Evolutionary conservation across 2,797 vertebrate genomes (phyloP).

Genomic region (Phoxinus dragarum): DNA sequence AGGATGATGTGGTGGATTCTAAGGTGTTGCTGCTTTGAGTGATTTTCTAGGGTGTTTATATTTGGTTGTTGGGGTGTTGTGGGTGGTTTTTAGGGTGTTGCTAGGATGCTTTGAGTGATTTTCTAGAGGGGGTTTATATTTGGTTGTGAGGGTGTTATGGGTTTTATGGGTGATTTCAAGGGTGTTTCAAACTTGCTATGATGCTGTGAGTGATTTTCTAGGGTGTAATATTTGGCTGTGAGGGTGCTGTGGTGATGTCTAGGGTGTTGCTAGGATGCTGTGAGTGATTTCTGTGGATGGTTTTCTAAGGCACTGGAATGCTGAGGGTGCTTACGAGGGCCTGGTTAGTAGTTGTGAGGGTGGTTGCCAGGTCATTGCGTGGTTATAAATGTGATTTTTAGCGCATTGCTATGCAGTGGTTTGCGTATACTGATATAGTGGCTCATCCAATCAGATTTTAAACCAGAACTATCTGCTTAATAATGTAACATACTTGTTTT

Average conservation of each 20-base stretch:
- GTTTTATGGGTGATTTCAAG: neutral
- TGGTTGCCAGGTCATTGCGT: neutral
- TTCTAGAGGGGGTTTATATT: fast-evolving
- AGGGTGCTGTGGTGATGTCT: neutral
- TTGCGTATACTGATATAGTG: neutral
- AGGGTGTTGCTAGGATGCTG: neutral
- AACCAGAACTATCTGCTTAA: neutral
- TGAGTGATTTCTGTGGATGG: neutral
- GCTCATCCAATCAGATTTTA: neutral
- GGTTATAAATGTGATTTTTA: neutral
- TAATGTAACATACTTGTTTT: neutral
- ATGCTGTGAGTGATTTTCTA: neutral
- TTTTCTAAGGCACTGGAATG: neutral
- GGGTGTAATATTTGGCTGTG: neutral
- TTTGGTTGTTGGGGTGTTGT: neutral
- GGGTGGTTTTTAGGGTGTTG: neutral
- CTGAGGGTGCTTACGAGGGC: neutral
- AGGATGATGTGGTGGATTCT: neutral
- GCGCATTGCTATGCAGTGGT: neutral
- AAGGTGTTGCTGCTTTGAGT: neutral
- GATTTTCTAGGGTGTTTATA: neutral
- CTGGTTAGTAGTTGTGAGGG: neutral
- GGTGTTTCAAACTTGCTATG: neutral
- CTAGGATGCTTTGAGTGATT: neutral
- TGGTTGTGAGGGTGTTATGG: neutral